Evolutionary conservation across 2,797 vertebrate species (phyloP).

Genomic region (Poecilia velifera): DNA sequence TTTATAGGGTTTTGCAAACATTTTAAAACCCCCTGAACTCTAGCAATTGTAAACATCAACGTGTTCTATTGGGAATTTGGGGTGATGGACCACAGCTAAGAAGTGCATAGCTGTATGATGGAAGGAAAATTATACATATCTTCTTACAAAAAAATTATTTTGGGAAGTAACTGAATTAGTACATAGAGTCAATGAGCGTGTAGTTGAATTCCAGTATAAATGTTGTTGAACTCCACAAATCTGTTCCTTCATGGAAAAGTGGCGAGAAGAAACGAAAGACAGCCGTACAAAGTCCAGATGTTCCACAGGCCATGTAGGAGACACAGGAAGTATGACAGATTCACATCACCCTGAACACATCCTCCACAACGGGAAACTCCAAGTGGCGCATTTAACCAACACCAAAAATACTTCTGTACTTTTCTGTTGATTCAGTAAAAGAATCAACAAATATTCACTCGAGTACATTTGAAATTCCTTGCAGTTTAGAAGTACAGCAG

Average conservation of each 20-base stretch:
- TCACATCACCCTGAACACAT: not conserved
- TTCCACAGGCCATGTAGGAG: not conserved
- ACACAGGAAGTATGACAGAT: not conserved
- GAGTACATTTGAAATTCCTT: too few species aligned
- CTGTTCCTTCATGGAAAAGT: not conserved
- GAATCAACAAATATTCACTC: too few species aligned
- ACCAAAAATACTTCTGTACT: not conserved
- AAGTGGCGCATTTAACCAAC: too few species aligned
- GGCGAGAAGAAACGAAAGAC: not conserved
- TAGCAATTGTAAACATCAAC: not conserved
- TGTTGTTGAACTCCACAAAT: not conserved
- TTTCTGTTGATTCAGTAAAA: not conserved
- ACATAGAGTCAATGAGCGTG: not conserved
- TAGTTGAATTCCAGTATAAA: not conserved
- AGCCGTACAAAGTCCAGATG: not conserved
- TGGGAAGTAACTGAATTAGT: not conserved
- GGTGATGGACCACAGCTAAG: not conserved
- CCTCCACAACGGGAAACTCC: too few species aligned
- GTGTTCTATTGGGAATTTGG: not conserved
- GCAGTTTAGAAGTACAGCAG: too few species aligned
- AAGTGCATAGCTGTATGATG: not conserved
- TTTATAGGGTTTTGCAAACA: not conserved
- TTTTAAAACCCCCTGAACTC: not conserved
- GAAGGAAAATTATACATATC: not conserved
- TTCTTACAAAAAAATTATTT: not conserved